phyloP scores from a whole-genome alignment of 2,797 vertebrate genomes.

The Champsocephalus esox region DNA sequence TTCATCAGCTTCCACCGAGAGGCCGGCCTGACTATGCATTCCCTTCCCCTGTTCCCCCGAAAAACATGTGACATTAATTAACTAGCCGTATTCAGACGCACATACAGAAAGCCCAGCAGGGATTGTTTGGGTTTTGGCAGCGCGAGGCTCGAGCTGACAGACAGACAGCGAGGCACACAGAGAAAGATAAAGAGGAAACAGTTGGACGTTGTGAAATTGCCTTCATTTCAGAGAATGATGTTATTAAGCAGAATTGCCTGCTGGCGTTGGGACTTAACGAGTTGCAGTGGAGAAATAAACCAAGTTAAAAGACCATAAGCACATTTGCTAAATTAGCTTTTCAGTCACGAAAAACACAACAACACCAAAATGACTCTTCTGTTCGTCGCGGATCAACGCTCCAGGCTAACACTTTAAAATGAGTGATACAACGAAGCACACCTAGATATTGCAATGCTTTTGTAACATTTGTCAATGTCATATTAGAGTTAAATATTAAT shows the following conservation, averaged over 20 bases:
- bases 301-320: slow-evolving; percentile 38
- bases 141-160: slow-evolving; percentile 40
- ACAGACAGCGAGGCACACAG: slow-evolving; percentile 17
- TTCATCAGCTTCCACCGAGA: slow-evolving; percentile 42
- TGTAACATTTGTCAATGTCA: neutral
- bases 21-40: neutral
- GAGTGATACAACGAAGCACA: slow-evolving; percentile 21
- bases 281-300: slow-evolving; percentile 46
- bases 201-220: slow-evolving; percentile 24
- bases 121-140: slow-evolving; percentile 12
- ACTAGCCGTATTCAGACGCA: slow-evolving; percentile 21
- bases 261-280: slow-evolving; percentile 36
- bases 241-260: slow-evolving; percentile 31
- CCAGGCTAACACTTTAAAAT: slow-evolving; percentile 29
- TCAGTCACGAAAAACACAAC: slow-evolving; percentile 35
- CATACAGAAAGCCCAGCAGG: slow-evolving; percentile 44
- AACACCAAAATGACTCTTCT: slow-evolving; percentile 30
- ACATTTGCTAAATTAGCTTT: slow-evolving; percentile 50
- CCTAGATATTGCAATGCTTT: neutral
- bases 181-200: slow-evolving; percentile 30
- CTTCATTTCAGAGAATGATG: slow-evolving; percentile 23
- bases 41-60: slow-evolving; percentile 5
- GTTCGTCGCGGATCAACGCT: slow-evolving; percentile 34
- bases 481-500: neutral
- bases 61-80: slow-evolving; percentile 67